Evolutionary conservation across 2,113 vertebrate species (phyloP).

Genomic region (Ovis canadensis): DNA sequence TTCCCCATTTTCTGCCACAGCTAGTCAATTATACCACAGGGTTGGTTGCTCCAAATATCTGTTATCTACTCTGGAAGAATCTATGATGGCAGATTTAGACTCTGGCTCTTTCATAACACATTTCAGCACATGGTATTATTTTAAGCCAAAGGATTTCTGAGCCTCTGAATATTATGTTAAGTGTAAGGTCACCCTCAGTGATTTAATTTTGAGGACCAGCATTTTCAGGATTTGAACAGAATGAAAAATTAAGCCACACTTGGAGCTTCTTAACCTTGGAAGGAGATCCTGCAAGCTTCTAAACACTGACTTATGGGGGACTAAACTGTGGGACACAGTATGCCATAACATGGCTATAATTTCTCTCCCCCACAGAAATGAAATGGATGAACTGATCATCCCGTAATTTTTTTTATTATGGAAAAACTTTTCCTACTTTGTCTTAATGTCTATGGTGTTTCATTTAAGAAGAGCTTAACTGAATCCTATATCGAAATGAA

Average conservation of each 20-base stretch:
- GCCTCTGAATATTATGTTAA: conserved; percentile 34
- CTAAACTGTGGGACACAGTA: background rate
- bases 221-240: conserved; percentile 46
- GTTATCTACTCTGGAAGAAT: background rate
- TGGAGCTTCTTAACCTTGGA: conserved; percentile 41
- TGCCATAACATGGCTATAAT: background rate
- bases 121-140: conserved; percentile 36
- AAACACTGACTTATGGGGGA: background rate
- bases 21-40: background rate
- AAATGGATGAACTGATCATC: conserved; percentile 37
- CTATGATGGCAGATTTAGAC: background rate
- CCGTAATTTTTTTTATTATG: conserved; percentile 48
- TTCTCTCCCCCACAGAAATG: conserved; percentile 6
- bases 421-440: conserved; percentile 34
- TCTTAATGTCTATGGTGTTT: conserved; percentile 35
- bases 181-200: conserved; percentile 6
- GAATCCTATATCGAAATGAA: conserved; percentile 25
- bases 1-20: background rate
- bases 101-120: conserved; percentile 32
- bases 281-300: background rate
- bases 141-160: conserved; percentile 11
- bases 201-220: conserved; percentile 35
- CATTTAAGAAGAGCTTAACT: conserved; percentile 46
- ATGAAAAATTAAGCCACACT: conserved; percentile 36
- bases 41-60: background rate